Evolutionary conservation across 2,797 vertebrate genomes (phyloP).

Genomic region (Hoplostethus atlanticus): DNA sequence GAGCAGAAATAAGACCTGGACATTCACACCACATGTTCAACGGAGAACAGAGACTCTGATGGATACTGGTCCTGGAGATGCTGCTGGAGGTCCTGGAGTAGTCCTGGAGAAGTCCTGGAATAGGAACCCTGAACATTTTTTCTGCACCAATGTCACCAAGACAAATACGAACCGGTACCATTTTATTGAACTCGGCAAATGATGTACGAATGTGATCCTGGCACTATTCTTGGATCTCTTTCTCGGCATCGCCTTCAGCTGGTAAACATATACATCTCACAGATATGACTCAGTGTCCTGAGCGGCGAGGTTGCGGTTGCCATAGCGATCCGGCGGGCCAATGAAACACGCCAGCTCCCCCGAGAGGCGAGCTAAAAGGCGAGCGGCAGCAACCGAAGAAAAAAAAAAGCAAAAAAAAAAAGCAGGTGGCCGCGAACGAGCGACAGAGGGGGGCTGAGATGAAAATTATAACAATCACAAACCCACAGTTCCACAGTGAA

Average conservation of each 20-base stretch:
- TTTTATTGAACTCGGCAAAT: too few species aligned
- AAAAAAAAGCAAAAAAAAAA: constrained; percentile 25
- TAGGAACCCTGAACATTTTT: too few species aligned
- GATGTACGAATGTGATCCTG: too few species aligned
- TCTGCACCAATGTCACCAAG: too few species aligned
- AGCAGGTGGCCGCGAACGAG: constrained; percentile 83
- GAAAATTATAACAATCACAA: constrained; percentile 76
- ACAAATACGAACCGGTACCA: too few species aligned
- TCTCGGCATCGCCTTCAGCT: background rate
- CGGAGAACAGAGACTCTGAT: too few species aligned
- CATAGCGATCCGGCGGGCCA: constrained; percentile 85
- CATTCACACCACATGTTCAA: too few species aligned
- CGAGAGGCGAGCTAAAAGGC: constrained; percentile 67
- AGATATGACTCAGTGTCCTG: constrained; percentile 28
- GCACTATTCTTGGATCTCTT: too few species aligned
- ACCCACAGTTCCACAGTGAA: constrained; percentile 51
- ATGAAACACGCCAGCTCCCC: constrained; percentile 79
- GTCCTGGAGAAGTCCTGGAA: too few species aligned
- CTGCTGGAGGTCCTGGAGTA: too few species aligned
- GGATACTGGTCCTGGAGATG: too few species aligned
- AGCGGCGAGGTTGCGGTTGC: constrained; percentile 83
- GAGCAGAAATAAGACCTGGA: too few species aligned
- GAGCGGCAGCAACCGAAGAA: background rate
- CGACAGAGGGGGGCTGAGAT: constrained; percentile 63
- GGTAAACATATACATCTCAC: background rate